phyloP scores from a whole-genome alignment of 2,888 invertebrate genomes.

The Heteropelma amictum region DNA sequence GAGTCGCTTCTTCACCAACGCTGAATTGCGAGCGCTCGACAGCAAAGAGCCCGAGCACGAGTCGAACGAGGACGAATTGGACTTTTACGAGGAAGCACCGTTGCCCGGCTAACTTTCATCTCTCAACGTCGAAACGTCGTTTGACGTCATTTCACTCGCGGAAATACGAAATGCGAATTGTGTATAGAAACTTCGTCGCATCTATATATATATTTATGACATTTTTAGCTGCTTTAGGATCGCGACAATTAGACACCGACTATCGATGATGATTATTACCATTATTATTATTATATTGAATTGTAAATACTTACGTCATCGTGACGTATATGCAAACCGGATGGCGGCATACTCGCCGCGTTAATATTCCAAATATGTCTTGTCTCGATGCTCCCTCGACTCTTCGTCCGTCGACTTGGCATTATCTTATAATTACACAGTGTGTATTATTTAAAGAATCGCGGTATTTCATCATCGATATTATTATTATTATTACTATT shows the following conservation, averaged over 20 bases:
- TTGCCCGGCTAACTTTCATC: slow-evolving; percentile 83
- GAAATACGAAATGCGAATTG: background rate
- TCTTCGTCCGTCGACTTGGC: background rate
- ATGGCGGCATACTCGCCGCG: too few relatives aligned
- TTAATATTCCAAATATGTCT: too few relatives aligned
- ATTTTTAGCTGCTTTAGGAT: slow-evolving; percentile 21
- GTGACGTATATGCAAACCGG: slow-evolving; percentile 23
- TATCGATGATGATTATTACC: slow-evolving; percentile 17
- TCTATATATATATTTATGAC: too few relatives aligned
- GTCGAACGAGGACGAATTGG: slow-evolving; percentile 90
- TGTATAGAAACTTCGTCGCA: background rate
- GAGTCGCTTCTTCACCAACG: slow-evolving; percentile 85
- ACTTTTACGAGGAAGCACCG: slow-evolving; percentile 95
- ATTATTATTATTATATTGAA: slow-evolving; percentile 50
- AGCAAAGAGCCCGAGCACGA: slow-evolving; percentile 89
- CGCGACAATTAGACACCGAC: slow-evolving; percentile 1
- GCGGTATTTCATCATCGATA: slow-evolving; percentile 36
- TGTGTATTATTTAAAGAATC: slow-evolving; percentile 20
- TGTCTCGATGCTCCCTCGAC: too few relatives aligned
- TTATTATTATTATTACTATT: background rate
- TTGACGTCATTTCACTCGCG: background rate
- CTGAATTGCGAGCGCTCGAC: slow-evolving; percentile 92
- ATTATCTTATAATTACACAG: too few relatives aligned
- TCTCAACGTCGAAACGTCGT: background rate
- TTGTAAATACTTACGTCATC: slow-evolving; percentile 55